Percentiles rank a stretch among this genome's conserved stretches.
phyloP scores from a whole-genome alignment of 1,140 invertebrate species.

The Metaphire vulgaris region DNA sequence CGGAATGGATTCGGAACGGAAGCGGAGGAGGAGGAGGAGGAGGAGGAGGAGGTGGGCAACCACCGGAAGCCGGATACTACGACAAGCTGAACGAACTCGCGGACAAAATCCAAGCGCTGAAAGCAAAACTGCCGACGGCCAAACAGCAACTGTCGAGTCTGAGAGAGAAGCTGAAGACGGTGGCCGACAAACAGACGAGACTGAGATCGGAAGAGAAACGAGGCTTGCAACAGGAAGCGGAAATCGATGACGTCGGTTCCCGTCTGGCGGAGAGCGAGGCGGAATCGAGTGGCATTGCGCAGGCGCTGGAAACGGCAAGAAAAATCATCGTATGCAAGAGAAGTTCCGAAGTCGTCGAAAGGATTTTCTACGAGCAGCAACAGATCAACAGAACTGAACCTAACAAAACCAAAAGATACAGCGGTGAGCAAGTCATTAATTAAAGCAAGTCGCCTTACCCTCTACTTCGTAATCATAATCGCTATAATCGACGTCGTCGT shows the following conservation, averaged over 20 bases:
- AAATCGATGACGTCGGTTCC: slow-evolving; percentile 7
- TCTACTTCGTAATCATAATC: no score
- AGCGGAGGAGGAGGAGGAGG: not conserved
- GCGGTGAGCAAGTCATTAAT: no score
- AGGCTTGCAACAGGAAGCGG: not conserved
- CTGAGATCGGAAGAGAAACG: slow-evolving; percentile 23
- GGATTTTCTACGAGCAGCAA: slow-evolving; percentile 37
- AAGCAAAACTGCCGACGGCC: slow-evolving; percentile 31
- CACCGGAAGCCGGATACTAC: slow-evolving; percentile 30
- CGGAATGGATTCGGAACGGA: not conserved
- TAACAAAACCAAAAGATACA: no score
- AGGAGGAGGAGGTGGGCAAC: slow-evolving; percentile 12
- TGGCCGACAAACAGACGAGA: slow-evolving; percentile 32
- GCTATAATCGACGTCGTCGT: no score
- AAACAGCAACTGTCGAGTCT: slow-evolving; percentile 32
- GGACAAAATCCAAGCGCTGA: slow-evolving; percentile 33
- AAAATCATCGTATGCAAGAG: slow-evolving; percentile 36
- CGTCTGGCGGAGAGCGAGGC: not conserved
- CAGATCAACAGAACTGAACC: no score
- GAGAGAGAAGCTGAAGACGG: slow-evolving; percentile 33
- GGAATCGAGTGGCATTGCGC: not conserved
- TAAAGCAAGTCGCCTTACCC: no score
- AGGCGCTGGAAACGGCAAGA: slow-evolving; percentile 33
- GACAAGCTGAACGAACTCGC: slow-evolving; percentile 32
- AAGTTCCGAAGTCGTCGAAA: slow-evolving; percentile 36